These are phyloP conservation scores for Nothocercus nigrocapillus DNA, from an alignment of 2,113 vertebrate genomes.

Conservation along the genomic window DNA sequence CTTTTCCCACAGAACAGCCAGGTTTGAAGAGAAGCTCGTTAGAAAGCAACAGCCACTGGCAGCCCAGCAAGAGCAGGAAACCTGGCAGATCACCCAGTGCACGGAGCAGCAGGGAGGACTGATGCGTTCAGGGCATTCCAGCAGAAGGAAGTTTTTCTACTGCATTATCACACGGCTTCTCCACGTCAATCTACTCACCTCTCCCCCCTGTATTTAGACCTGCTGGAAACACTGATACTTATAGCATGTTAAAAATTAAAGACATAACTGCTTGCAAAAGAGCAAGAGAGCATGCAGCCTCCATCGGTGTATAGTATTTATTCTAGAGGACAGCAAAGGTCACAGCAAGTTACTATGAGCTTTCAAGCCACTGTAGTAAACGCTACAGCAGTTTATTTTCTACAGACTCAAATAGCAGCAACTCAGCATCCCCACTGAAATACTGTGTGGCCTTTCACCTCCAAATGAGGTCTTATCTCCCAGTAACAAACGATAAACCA, in stretches of 20 bases:
- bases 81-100: neutral
- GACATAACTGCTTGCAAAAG: neutral
- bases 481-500: neutral
- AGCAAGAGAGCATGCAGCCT: neutral
- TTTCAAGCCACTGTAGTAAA: neutral
- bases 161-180: neutral
- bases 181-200: neutral
- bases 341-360: neutral
- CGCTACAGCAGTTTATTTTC: neutral
- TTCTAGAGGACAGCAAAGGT: neutral
- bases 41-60: too few relatives aligned
- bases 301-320: neutral
- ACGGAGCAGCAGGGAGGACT: rapidly evolving
- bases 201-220: neutral
- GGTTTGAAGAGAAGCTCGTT: neutral
- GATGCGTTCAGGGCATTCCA: neutral
- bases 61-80: neutral
- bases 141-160: neutral
- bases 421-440: constrained; percentile 2
- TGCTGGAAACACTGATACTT: neutral
- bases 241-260: neutral
- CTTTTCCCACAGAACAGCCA: neutral
- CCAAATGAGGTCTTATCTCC: neutral
- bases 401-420: neutral
- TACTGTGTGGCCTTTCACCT: constrained; percentile 33